Evolutionary conservation across 2,113 vertebrate genomes (phyloP), one percentile per base, ranked within the genome.

Genomic region (Myotis brandtii): DNA sequence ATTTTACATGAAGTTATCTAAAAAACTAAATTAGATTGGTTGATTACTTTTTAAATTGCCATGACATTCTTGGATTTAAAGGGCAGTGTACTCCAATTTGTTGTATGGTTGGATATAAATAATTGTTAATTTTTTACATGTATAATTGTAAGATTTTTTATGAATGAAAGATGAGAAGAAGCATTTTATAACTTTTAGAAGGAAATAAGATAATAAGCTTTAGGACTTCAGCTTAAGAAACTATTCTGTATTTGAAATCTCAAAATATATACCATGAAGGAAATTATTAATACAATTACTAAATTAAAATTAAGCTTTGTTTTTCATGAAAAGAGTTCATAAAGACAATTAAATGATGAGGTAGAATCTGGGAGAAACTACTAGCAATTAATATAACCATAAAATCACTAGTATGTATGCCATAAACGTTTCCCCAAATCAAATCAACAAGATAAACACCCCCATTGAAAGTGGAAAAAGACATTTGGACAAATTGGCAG

Each of bases 261-360:
- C 13, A 40, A 80, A 64, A 56, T 5, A 32, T 34, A 62, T 34
- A 72, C 30, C 0, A 48, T 59, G n/a, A 43, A 87, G 30, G 2
- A 89, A 85, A 87, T 84, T 89, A 86, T 66, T 75, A 62, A 40
- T 87, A 40, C 59, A 52, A 66, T 66, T 90, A 40, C 37, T 77
- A 54, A 11, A 76, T 37, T 82, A 48, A 70, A 72, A 80, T 73
- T 84, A 50, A 66, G 10, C 8, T 89, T 85, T 87, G 34, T n/a
- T 75, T 40, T 46, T 89, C 6, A 76, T 80, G 14, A 56, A 81
- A 84, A 14, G 5, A 80, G 9, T 48, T 43, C 56, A 52, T 4
- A 25, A n/a, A 83, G 80, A 69, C 12, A 72, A 56, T 17, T 80
- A 93, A 95, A 72, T 64, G 34, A 20, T 40, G 37, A 77, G 9